Percentiles rank a stretch among this genome's conserved stretches.
Conservation (phyloP, 2,888 invertebrate species). For the Plusia festucae region DNA sequence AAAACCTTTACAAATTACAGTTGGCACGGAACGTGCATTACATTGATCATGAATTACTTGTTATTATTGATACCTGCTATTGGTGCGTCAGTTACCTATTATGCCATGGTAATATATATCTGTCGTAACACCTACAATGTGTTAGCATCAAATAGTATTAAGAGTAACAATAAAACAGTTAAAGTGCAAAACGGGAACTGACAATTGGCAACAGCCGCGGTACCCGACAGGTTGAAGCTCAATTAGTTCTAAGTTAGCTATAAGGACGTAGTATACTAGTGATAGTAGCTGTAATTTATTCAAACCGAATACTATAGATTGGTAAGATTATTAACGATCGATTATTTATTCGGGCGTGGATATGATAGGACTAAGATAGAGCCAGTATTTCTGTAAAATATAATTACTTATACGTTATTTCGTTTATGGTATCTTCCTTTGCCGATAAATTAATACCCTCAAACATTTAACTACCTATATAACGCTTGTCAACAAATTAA, state of each 20-base stretch:
- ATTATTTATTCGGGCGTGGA: constrained; percentile 56
- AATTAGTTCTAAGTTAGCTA: constrained; percentile 63
- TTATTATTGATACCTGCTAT: constrained; percentile 36
- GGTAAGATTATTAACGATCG: constrained; percentile 29
- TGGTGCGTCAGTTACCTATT: constrained; percentile 29
- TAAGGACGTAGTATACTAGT: constrained; percentile 54
- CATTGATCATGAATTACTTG: constrained; percentile 42
- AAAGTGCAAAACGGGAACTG: constrained; percentile 55
- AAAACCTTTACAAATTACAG: constrained; percentile 42
- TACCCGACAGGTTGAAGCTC: constrained; percentile 68
- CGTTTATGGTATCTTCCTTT: neutral
- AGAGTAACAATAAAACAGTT: constrained; percentile 34
- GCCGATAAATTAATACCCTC: neutral
- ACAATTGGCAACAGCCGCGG: constrained; percentile 44
- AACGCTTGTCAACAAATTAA: constrained; percentile 7
- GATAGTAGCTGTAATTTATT: constrained; percentile 72
- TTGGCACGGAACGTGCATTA: constrained; percentile 53
- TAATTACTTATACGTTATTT: constrained; percentile 2
- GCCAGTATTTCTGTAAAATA: constrained; percentile 33
- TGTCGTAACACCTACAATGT: constrained; percentile 28
- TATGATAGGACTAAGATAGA: constrained; percentile 44
- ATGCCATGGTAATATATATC: constrained; percentile 12
- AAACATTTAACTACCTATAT: constrained; percentile 12
- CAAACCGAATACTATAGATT: constrained; percentile 44
- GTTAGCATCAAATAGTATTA: constrained; percentile 18